Evolutionary conservation across 2,888 invertebrate species (phyloP).

Genomic region (Lottia gigantea): DNA sequence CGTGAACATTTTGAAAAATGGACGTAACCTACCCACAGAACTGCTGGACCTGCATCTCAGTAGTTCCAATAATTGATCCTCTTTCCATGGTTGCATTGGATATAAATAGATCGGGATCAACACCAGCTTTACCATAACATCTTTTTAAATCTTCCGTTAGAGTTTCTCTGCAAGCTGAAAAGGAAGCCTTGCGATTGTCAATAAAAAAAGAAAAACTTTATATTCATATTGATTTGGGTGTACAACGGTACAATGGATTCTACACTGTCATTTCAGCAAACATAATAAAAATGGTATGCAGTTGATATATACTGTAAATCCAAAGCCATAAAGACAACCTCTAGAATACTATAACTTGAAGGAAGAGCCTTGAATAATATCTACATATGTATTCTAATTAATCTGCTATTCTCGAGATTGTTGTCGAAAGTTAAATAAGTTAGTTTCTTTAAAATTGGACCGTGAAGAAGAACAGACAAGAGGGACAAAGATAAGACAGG

Average conservation of each 20-base stretch:
- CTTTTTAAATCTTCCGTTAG: constrained; percentile 23
- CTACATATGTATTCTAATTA: no score
- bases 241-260: constrained; percentile 42
- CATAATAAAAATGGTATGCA: constrained; percentile 44
- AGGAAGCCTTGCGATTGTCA: neutral
- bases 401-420: no score
- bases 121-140: constrained; percentile 27
- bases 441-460: no score
- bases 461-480: no score
- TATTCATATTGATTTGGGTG: no score
- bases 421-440: no score
- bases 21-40: constrained; percentile 31
- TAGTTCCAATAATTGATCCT: constrained; percentile 30
- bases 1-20: no score
- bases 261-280: constrained; percentile 44
- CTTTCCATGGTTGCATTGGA: constrained; percentile 27
- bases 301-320: constrained; percentile 37
- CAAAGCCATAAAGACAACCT: neutral
- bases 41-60: constrained; percentile 14
- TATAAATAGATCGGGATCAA: constrained; percentile 28
- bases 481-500: no score
- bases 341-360: no score
- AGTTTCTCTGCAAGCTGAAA: constrained; percentile 29
- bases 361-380: no score
- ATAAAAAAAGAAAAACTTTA: neutral